Conservation (phyloP, 2,113 vertebrate species). For the Nansenia antarctica region DNA sequence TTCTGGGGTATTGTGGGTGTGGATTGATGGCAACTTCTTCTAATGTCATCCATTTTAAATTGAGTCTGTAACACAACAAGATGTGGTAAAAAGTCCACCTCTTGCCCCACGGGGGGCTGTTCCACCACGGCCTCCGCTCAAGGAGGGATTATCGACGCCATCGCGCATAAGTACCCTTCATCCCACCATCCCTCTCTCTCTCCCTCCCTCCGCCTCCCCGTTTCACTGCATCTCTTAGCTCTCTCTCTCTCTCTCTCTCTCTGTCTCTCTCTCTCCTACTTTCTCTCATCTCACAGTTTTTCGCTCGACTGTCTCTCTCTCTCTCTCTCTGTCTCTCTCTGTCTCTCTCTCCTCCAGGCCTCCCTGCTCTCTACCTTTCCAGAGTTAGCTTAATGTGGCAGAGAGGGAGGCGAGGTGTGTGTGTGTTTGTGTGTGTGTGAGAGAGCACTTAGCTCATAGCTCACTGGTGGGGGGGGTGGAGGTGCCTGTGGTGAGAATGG, state of each 20-base stretch:
- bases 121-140: slow-evolving; percentile 22
- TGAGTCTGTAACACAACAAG: no score
- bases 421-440: no score
- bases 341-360: background rate
- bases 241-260: background rate
- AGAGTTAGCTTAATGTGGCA: slow-evolving; percentile 45
- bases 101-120: slow-evolving; percentile 26
- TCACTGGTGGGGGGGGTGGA: no score
- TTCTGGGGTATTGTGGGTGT: no score
- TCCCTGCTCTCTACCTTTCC: background rate
- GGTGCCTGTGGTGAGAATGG: no score
- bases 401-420: no score
- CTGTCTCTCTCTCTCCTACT: slow-evolving; percentile 37
- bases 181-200: slow-evolving; percentile 1
- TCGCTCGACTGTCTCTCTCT: slow-evolving; percentile 28
- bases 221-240: background rate
- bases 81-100: slow-evolving; percentile 21
- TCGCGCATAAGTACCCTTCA: slow-evolving; percentile 24
- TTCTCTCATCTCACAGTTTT: slow-evolving; percentile 16
- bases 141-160: slow-evolving; percentile 35
- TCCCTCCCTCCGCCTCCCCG: background rate
- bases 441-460: no score
- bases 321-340: slow-evolving; percentile 6
- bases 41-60: no score
- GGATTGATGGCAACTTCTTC: no score